Percentiles rank a stretch among this genome's conserved stretches.
Conservation (phyloP, 2,888 invertebrate genomes). For the Oligia strigilis region DNA sequence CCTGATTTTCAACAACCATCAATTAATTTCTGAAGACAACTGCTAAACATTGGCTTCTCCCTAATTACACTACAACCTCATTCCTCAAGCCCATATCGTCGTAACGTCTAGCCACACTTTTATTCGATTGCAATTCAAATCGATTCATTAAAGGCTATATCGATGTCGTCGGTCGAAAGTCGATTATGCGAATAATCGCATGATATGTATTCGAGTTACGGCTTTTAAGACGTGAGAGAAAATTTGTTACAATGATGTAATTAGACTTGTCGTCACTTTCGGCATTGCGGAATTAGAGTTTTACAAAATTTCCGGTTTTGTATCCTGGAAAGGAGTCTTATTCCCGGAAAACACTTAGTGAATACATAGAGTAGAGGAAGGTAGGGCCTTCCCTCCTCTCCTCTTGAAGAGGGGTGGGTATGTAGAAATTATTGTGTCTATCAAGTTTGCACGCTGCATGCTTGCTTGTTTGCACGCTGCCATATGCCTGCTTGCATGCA, state of each 20-base stretch:
- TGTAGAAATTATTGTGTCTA: neutral
- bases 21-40: neutral
- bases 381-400: neutral
- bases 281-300: conserved; percentile 20
- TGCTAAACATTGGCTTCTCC: no score
- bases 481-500: no score
- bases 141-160: conserved; percentile 70
- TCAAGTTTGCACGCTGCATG: no score
- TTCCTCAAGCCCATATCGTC: conserved; percentile 11
- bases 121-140: conserved; percentile 67
- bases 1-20: neutral
- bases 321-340: neutral
- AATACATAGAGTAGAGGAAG: neutral
- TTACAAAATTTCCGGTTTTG: neutral
- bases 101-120: conserved; percentile 36
- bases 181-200: conserved; percentile 73
- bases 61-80: no score
- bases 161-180: conserved; percentile 71
- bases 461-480: no score
- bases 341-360: neutral
- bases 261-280: conserved; percentile 42
- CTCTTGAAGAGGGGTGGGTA: neutral
- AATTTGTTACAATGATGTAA: conserved; percentile 65
- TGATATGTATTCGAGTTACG: conserved; percentile 77
- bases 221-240: conserved; percentile 75